phyloP scores from a whole-genome alignment of 2,113 vertebrate species.

The Ibidorhyncha struthersii region DNA sequence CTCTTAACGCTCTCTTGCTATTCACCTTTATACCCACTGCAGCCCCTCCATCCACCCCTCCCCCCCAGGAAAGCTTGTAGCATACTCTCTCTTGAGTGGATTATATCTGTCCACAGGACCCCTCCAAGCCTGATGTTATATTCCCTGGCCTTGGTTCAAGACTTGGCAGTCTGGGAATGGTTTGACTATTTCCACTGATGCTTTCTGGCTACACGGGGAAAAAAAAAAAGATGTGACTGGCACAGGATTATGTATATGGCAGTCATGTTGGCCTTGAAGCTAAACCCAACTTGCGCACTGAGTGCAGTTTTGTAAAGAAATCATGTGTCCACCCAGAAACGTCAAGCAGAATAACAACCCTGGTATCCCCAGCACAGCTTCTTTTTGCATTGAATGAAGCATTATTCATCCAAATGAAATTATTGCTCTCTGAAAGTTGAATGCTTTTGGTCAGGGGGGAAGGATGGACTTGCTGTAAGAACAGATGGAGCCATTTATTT shows the following conservation, averaged over 20 bases:
- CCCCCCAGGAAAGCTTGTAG: background rate
- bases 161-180: background rate
- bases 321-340: background rate
- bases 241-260: background rate
- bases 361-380: background rate
- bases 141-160: background rate
- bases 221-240: background rate
- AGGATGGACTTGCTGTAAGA: background rate
- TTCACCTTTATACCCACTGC: background rate
- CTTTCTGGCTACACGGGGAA: background rate
- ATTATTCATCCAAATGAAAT: background rate
- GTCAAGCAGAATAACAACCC: background rate
- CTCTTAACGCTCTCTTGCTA: background rate
- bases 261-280: background rate
- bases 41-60: background rate
- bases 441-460: background rate
- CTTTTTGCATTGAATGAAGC: background rate
- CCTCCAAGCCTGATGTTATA: background rate
- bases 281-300: background rate
- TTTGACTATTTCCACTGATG: background rate
- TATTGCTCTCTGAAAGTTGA: background rate
- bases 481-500: background rate
- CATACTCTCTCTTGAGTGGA: background rate
- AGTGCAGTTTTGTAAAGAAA: background rate
- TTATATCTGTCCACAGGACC: background rate